Percentiles rank a stretch among this genome's conserved stretches.
Evolutionary conservation across 2,888 invertebrate species (phyloP).

Genomic region (Corbicula japonica): DNA sequence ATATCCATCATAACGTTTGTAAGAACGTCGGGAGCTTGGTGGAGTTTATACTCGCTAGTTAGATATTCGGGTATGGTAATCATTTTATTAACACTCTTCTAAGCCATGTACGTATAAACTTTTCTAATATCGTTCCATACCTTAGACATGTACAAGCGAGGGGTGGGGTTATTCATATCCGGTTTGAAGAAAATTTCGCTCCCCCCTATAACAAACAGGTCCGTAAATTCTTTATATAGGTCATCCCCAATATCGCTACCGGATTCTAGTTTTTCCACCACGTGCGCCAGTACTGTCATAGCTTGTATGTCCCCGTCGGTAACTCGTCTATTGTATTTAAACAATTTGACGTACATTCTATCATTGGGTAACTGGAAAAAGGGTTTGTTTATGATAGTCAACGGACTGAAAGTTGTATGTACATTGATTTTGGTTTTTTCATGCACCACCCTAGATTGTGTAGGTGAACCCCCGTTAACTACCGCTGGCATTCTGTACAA

Average conservation of each 20-base stretch:
- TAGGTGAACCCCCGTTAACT: neutral
- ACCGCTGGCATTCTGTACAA: neutral
- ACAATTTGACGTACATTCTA: neutral
- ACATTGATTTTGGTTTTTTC: neutral
- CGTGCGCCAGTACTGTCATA: neutral
- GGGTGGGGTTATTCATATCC: neutral
- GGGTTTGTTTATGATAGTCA: neutral
- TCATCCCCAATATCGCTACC: neutral
- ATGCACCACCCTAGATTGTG: neutral
- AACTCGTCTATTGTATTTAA: constrained; percentile 4
- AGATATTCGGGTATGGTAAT: neutral
- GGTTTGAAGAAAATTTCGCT: constrained; percentile 4
- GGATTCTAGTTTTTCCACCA: neutral
- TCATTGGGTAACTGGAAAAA: neutral
- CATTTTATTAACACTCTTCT: neutral
- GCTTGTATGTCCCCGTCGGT: neutral
- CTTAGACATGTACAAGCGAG: neutral
- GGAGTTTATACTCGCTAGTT: neutral
- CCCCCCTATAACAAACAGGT: neutral
- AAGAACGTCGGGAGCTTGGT: neutral
- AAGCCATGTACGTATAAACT: neutral
- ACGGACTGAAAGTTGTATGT: neutral
- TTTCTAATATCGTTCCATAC: neutral
- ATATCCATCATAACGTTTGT: neutral
- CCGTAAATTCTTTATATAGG: neutral